phyloP scores from a whole-genome alignment of 2,888 invertebrate genomes.

The Pyrrhia umbra region DNA sequence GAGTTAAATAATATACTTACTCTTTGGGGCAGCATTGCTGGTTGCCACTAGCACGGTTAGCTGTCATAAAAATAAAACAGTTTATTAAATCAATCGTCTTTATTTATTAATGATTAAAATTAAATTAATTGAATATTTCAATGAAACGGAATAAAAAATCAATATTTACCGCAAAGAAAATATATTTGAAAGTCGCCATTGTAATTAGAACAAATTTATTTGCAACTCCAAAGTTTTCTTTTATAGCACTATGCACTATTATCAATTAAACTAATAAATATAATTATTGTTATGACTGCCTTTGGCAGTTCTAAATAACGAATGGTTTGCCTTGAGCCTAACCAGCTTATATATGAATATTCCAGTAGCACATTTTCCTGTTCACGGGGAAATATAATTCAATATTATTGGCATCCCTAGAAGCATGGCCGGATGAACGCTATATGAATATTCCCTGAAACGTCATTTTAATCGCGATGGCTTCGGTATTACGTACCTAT shows the following conservation, averaged over 20 bases:
- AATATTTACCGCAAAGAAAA: conserved; percentile 30
- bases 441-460: conserved; percentile 10
- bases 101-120: background rate
- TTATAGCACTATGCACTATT: conserved; percentile 5
- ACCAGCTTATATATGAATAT: background rate
- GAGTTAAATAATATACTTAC: conserved; percentile 20
- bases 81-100: background rate
- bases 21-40: conserved; percentile 28
- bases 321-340: conserved; percentile 9
- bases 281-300: conserved; percentile 41
- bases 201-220: conserved; percentile 25
- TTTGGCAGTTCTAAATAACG: conserved; percentile 43
- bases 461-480: conserved; percentile 29
- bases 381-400: conserved; percentile 17
- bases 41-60: conserved; percentile 16
- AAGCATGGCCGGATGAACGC: conserved; percentile 2
- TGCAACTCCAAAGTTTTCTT: conserved; percentile 16
- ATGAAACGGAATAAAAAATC: background rate
- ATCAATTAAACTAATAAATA: conserved; percentile 22
- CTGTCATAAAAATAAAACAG: conserved; percentile 17
- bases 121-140: background rate
- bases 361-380: conserved; percentile 30
- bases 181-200: conserved; percentile 36
- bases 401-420: conserved; percentile 1
- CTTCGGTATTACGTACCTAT: background rate